Percentiles rank a stretch among this genome's conserved stretches.
phyloP scores from a whole-genome alignment of 1,140 invertebrate species.

The Temnothorax longispinosus region DNA sequence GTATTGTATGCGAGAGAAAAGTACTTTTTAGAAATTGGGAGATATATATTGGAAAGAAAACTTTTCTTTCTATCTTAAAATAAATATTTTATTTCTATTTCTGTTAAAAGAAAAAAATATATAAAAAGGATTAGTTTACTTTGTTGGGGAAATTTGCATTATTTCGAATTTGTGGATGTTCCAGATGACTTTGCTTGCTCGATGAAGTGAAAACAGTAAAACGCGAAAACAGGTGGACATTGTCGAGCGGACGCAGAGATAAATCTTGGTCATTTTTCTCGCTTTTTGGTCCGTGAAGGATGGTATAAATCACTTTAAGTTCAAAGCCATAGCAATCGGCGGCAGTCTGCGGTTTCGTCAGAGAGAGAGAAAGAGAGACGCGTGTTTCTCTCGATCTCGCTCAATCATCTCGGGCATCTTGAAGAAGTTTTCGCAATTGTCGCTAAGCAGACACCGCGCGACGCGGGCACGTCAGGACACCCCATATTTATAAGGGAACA shows the following conservation, averaged over 20 bases:
- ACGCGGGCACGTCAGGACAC: background rate
- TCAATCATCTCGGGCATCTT: slow-evolving; percentile 17
- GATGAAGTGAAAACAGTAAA: slow-evolving; percentile 5
- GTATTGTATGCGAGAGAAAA: background rate
- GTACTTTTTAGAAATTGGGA: background rate
- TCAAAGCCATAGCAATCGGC: slow-evolving; percentile 41
- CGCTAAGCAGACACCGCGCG: slow-evolving; percentile 1
- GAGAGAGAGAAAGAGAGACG: background rate
- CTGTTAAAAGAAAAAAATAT: background rate
- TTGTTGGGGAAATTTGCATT: background rate
- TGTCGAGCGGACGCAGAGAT: slow-evolving; percentile 25
- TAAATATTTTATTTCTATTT: background rate
- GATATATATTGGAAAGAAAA: background rate
- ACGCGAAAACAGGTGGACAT: slow-evolving; percentile 48
- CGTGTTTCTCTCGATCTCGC: background rate
- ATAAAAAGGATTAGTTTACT: background rate
- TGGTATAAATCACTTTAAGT: slow-evolving; percentile 29
- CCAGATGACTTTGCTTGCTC: background rate
- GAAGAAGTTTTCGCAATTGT: slow-evolving; percentile 12
- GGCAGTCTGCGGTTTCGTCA: background rate
- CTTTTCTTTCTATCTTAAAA: background rate
- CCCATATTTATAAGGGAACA: slow-evolving; percentile 15
- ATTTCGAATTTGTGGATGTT: slow-evolving; percentile 2
- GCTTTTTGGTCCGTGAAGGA: background rate
- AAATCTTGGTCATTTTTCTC: slow-evolving; percentile 37